phyloP scores from a whole-genome alignment of 2,797 vertebrate genomes.

The Rhabdophis nuchalis region DNA sequence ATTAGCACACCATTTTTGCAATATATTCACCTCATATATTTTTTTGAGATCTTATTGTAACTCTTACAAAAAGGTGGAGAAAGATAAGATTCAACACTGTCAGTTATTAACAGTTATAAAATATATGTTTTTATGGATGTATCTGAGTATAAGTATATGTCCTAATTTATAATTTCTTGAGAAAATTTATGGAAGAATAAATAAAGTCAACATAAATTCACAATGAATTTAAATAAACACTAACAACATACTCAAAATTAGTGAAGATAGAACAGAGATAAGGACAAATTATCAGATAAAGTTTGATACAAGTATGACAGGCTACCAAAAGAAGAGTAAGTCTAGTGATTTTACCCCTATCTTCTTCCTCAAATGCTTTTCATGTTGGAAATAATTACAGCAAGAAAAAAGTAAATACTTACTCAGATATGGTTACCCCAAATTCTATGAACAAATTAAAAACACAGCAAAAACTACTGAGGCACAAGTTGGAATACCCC shows the following conservation, averaged over 20 bases:
- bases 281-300: neutral
- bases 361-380: neutral
- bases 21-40: neutral
- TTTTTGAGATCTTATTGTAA: neutral
- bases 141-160: neutral
- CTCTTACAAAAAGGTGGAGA: neutral
- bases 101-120: neutral
- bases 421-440: neutral
- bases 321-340: neutral
- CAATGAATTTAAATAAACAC: neutral
- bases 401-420: neutral
- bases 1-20: neutral
- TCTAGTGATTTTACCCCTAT: neutral
- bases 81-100: neutral
- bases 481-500: neutral
- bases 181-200: neutral
- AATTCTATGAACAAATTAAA: neutral
- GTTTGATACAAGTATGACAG: neutral
- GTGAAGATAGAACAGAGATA: too few relatives aligned
- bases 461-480: neutral
- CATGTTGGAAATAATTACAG: neutral
- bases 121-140: neutral
- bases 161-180: neutral
- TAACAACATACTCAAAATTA: too few relatives aligned
- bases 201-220: neutral